A percentile compares a stretch with the other conserved stretches of the same genome.
These are phyloP conservation scores for Quadroppia sp. DNA, from an alignment of 2,888 invertebrate genomes.

Conservation along the genomic window DNA sequence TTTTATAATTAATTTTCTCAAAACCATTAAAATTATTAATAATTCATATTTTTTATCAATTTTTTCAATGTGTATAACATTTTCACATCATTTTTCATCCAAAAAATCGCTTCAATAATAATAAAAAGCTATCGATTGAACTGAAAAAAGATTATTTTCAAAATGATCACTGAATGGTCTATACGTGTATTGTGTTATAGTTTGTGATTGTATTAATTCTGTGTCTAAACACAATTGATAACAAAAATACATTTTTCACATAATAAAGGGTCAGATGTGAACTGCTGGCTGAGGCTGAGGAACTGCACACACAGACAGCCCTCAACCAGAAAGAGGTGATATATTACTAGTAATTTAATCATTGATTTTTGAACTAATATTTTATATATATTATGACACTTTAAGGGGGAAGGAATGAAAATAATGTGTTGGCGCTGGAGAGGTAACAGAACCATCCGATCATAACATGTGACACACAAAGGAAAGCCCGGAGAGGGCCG, in stretches of 20 bases:
- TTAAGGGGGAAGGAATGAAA: background rate
- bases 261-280: background rate
- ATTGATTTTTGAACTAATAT: background rate
- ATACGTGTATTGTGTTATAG: background rate
- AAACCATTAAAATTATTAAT: too few relatives aligned
- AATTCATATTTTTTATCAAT: too few relatives aligned
- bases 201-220: background rate
- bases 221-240: background rate
- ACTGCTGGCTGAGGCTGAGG: background rate
- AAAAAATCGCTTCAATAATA: too few relatives aligned
- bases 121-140: background rate
- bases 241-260: background rate
- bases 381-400: background rate
- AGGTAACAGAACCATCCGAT: slow-evolving; percentile 21
- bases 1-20: too few relatives aligned
- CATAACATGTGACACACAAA: slow-evolving; percentile 11
- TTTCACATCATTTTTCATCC: too few relatives aligned
- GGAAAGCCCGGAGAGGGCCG: background rate
- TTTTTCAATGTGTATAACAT: too few relatives aligned
- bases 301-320: background rate
- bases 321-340: background rate
- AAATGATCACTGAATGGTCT: background rate
- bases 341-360: slow-evolving; percentile 7
- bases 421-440: background rate
- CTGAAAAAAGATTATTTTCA: too few relatives aligned